Evolutionary conservation across 2,797 vertebrate genomes (phyloP), one percentile per base, ranked within the genome.

Genomic region (Linurgus olivaceus): DNA sequence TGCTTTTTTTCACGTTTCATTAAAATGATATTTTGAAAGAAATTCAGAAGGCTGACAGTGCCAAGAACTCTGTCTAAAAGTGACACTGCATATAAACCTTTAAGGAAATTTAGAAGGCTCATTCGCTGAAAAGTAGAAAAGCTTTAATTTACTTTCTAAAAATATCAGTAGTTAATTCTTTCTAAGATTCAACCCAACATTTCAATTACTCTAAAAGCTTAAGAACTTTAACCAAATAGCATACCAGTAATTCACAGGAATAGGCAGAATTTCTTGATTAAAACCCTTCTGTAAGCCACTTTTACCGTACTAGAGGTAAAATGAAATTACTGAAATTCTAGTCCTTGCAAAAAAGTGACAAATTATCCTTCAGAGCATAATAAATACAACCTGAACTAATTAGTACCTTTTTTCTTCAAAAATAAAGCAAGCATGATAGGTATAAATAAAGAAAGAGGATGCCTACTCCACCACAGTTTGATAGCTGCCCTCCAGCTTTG

Each of bases 81-180:
- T 54, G 45, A 81, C 17, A 84, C 10, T 40, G 38, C 54, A 33
- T 44, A 51, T 11, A 87, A 51, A 79, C 48, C 47, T 83, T 87
- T 57, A 52, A 54, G 38, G 55, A 74, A 82, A 90, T 90, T 92
- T 82, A 79, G 59, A 79, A 89, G 38, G 21, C 33, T 63, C 28
- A 18, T 77, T 47, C 73, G 28, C n/a, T 58, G 58, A 88, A 87
- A 85, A 71, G 17, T 33, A 61, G 35, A 80, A 93, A 95, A 92
- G 33, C 47, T 80, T 74, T 81, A 55, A 74, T 90, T 93, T 85
- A 9, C n/a, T 85, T 92, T 92, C 84, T 95, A 93, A 96, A 96
- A 93, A 86, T 95, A 91, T 55, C 11, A 12, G 48, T 77, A 63
- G 31, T 55, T 87, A 89, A 93, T 96, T 92, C 40, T 82, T 86